Evolutionary conservation across 2,113 vertebrate species (phyloP).

Genomic region (Phyllostomus discolor): DNA sequence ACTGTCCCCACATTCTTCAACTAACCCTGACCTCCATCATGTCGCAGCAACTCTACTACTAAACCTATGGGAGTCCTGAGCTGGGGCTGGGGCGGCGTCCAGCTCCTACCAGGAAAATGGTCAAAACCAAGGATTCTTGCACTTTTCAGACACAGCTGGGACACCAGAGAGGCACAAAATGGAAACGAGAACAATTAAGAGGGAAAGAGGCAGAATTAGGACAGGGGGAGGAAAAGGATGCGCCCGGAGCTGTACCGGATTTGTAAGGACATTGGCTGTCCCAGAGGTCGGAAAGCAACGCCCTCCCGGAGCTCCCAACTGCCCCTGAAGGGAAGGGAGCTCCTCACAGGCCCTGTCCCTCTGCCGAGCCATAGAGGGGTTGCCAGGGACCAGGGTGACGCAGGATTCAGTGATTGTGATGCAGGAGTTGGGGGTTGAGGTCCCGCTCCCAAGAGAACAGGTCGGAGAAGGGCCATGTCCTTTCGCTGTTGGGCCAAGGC

Average conservation of each 20-base stretch:
- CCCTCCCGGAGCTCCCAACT: not conserved
- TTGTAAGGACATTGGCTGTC: not conserved
- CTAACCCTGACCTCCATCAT: not conserved
- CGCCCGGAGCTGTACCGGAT: not conserved
- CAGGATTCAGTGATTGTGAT: not conserved
- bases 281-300: not conserved
- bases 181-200: not conserved
- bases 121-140: too few species aligned
- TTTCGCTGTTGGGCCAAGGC: not conserved
- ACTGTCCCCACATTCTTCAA: not conserved
- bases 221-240: not conserved
- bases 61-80: not conserved
- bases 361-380: not conserved
- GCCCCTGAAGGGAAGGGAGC: too few species aligned
- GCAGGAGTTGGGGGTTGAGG: not conserved
- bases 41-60: not conserved
- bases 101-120: not conserved
- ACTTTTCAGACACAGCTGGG: not conserved
- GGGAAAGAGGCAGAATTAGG: not conserved
- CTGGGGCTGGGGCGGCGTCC: too few species aligned
- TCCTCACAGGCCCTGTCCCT: not conserved
- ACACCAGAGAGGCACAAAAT: not conserved
- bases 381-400: not conserved
- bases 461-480: not conserved
- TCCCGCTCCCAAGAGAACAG: not conserved